phyloP scores from a whole-genome alignment of 2,888 invertebrate genomes.

The Reticulitermes lucifugus region DNA sequence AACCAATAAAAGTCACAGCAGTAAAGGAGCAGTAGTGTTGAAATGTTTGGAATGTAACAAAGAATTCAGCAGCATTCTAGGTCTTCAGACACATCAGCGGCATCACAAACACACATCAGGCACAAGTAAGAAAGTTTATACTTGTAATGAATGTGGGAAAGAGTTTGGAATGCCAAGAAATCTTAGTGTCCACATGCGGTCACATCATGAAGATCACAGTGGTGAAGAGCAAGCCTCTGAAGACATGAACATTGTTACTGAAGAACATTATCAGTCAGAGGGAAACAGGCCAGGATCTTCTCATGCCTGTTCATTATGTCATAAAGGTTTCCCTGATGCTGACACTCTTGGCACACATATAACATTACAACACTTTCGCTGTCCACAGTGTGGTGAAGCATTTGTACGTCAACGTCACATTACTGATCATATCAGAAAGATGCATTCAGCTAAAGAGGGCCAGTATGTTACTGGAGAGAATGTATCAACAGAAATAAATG shows the following conservation, averaged over 20 bases:
- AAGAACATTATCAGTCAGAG: slow-evolving; percentile 38
- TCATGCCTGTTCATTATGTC: slow-evolving; percentile 60
- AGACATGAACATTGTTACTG: slow-evolving; percentile 34
- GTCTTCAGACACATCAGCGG: slow-evolving; percentile 61
- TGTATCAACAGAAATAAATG: neutral
- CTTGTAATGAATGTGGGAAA: slow-evolving; percentile 59
- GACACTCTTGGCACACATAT: slow-evolving; percentile 59
- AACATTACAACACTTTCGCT: slow-evolving; percentile 56
- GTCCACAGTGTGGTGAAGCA: slow-evolving; percentile 51
- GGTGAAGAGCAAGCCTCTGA: slow-evolving; percentile 40
- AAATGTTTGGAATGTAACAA: slow-evolving; percentile 61
- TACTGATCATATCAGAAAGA: slow-evolving; percentile 55
- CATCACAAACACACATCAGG: slow-evolving; percentile 56
- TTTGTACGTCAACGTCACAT: slow-evolving; percentile 56
- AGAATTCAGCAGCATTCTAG: slow-evolving; percentile 60
- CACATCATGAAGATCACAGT: slow-evolving; percentile 55
- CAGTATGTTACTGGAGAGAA: neutral
- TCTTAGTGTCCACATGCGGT: slow-evolving; percentile 60
- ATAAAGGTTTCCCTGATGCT: slow-evolving; percentile 58
- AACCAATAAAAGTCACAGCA: slow-evolving; percentile 34
- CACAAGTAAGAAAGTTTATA: slow-evolving; percentile 46
- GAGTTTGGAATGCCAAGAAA: slow-evolving; percentile 58
- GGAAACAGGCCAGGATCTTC: slow-evolving; percentile 58
- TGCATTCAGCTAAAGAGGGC: slow-evolving; percentile 8
- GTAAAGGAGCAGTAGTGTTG: slow-evolving; percentile 51